Conservation (phyloP, 2,888 invertebrate genomes). For the Bombylius discolor region DNA sequence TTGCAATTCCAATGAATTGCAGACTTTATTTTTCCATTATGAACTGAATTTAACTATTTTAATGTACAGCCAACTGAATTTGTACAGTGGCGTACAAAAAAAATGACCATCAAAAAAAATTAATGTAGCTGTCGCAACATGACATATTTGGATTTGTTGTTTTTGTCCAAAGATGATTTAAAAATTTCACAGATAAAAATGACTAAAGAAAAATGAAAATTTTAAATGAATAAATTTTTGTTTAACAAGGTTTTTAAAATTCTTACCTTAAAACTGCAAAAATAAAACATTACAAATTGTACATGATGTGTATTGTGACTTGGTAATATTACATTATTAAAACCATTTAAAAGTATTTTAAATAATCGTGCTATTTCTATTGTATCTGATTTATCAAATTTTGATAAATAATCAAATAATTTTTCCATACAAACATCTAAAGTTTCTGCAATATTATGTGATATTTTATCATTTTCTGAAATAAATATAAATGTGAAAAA, state of each 20-base stretch:
- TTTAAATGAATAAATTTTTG: no score
- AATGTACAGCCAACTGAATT: no score
- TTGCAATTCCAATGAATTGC: no score
- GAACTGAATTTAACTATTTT: no score
- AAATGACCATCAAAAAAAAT: no score
- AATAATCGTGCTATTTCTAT: slow-evolving; percentile 24
- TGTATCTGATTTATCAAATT: background rate
- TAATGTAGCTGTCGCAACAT: no score
- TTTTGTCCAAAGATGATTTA: no score
- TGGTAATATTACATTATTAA: slow-evolving; percentile 68
- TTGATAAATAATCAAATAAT: slow-evolving; percentile 46
- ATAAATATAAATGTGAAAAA: background rate
- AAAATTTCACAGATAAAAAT: no score
- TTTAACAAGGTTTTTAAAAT: background rate
- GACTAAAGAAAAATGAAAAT: no score
- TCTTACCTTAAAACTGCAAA: slow-evolving; percentile 49
- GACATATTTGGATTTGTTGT: no score
- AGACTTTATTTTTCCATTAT: no score
- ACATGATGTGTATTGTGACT: slow-evolving; percentile 71
- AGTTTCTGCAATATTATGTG: slow-evolving; percentile 47
- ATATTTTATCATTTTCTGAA: slow-evolving; percentile 22
- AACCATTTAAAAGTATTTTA: slow-evolving; percentile 50
- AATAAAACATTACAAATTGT: slow-evolving; percentile 63
- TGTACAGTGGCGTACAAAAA: no score
- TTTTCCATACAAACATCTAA: slow-evolving; percentile 68